phyloP scores from a whole-genome alignment of 2,797 vertebrate genomes.

The Morus bassanus region DNA sequence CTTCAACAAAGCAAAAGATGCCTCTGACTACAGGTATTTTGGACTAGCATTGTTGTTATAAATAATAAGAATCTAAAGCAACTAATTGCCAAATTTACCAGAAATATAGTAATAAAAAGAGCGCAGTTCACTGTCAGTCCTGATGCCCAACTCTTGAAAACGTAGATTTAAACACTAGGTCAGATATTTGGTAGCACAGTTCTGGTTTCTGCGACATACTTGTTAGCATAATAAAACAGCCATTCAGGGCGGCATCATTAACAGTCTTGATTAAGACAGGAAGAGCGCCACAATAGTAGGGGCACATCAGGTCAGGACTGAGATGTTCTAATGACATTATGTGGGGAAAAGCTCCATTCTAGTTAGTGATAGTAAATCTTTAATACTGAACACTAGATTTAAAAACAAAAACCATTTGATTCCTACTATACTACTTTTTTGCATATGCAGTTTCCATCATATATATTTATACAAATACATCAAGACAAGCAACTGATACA shows the following conservation, averaged over 20 bases:
- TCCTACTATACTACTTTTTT: not conserved
- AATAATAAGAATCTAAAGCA: not conserved
- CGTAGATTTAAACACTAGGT: not conserved
- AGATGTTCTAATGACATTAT: not conserved
- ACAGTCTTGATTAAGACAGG: conserved; percentile 21
- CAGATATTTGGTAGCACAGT: not conserved
- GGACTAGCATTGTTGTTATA: not conserved
- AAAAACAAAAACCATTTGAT: not conserved
- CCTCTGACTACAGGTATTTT: not conserved
- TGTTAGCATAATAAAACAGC: not conserved
- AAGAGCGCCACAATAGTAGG: conserved; percentile 5
- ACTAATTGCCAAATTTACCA: not conserved
- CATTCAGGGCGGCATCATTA: not conserved
- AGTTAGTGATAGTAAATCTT: not conserved
- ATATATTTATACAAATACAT: not conserved
- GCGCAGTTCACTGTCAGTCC: not conserved
- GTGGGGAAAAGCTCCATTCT: not conserved
- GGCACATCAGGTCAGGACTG: not conserved
- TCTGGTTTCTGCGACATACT: not conserved
- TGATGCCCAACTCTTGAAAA: not conserved
- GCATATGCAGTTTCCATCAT: not conserved
- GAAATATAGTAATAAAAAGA: not conserved
- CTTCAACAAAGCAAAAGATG: not conserved
- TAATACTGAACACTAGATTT: not conserved
- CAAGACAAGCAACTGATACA: not conserved